phyloP scores from a whole-genome alignment of 2,113 vertebrate species.

The Regulus satrapa region DNA sequence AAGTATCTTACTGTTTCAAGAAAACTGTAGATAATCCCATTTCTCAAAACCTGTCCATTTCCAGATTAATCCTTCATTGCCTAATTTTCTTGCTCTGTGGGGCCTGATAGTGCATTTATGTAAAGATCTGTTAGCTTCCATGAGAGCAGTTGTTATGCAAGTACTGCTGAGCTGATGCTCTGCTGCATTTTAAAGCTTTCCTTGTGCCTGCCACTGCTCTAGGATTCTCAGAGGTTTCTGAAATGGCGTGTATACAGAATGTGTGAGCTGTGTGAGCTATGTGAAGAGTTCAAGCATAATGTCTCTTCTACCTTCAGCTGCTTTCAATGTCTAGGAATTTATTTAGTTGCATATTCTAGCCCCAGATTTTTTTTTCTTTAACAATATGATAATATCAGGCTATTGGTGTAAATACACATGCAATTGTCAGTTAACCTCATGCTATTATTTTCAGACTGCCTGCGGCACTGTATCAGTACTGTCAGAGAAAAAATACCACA shows the following conservation, averaged over 20 bases:
- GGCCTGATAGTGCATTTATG: not conserved
- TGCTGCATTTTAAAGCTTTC: not conserved
- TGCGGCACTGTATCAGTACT: slow-evolving; percentile 73
- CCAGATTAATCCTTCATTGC: not conserved
- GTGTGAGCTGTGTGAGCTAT: not conserved
- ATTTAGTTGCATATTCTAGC: slow-evolving; percentile 56
- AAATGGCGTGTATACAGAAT: not conserved
- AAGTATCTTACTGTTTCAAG: not conserved
- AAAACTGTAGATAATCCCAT: not conserved
- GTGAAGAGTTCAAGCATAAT: not conserved
- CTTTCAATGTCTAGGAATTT: slow-evolving; percentile 55
- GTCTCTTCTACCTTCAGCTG: slow-evolving; percentile 16
- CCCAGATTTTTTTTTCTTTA: slow-evolving; percentile 60
- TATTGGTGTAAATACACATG: slow-evolving; percentile 75
- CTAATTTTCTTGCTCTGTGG: not conserved
- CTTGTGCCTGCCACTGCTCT: not conserved
- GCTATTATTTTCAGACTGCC: slow-evolving; percentile 76
- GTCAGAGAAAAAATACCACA: slow-evolving; percentile 69
- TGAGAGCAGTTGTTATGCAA: not conserved
- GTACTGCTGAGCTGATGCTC: not conserved
- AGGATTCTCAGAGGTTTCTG: not conserved
- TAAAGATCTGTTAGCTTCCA: not conserved
- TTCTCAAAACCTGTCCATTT: not conserved
- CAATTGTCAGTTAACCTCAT: slow-evolving; percentile 79
- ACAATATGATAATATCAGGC: slow-evolving; percentile 75